A percentile compares a stretch with the other conserved stretches of the same genome.
These are phyloP conservation scores for Lithophane ornitopus DNA, from an alignment of 2,888 invertebrate species.

Conservation along the genomic window DNA sequence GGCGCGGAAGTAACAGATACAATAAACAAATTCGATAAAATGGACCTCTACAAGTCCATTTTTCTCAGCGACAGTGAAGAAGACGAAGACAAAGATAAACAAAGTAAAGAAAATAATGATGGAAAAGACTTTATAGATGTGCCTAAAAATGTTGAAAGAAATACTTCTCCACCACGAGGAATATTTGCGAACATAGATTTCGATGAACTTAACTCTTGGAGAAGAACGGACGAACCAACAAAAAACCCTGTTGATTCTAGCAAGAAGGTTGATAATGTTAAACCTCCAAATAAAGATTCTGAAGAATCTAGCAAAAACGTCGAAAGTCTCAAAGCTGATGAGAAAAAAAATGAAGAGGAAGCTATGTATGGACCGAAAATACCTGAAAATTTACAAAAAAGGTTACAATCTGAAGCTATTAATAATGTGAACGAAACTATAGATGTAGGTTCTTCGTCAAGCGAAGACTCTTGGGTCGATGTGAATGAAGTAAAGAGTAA, in stretches of 20 bases:
- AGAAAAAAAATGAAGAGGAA: constrained; percentile 22
- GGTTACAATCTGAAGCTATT: constrained; percentile 69
- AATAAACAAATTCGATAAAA: constrained; percentile 88
- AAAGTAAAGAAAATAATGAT: constrained; percentile 35
- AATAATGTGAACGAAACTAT: constrained; percentile 65
- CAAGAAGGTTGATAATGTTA: constrained; percentile 35
- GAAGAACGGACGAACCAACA: constrained; percentile 68
- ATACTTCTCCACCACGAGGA: constrained; percentile 93
- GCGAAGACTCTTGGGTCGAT: constrained; percentile 89
- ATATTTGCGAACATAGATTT: constrained; percentile 93
- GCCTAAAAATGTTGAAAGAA: constrained; percentile 91
- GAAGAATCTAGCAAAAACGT: constrained; percentile 29
- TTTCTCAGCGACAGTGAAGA: constrained; percentile 95
- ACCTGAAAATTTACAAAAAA: constrained; percentile 85
- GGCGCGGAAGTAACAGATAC: constrained; percentile 80
- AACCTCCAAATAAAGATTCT: constrained; percentile 32
- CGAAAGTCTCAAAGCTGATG: constrained; percentile 21
- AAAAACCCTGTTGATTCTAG: constrained; percentile 40
- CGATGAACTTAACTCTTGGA: constrained; percentile 90
- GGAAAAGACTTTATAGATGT: constrained; percentile 76
- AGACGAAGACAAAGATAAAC: constrained; percentile 78
- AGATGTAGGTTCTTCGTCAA: constrained; percentile 79
- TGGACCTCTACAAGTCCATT: constrained; percentile 97
- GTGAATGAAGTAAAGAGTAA: constrained; percentile 83
- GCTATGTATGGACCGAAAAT: constrained; percentile 91